Conservation (phyloP, 2,113 vertebrate species). For the Muscicapa adusta region DNA sequence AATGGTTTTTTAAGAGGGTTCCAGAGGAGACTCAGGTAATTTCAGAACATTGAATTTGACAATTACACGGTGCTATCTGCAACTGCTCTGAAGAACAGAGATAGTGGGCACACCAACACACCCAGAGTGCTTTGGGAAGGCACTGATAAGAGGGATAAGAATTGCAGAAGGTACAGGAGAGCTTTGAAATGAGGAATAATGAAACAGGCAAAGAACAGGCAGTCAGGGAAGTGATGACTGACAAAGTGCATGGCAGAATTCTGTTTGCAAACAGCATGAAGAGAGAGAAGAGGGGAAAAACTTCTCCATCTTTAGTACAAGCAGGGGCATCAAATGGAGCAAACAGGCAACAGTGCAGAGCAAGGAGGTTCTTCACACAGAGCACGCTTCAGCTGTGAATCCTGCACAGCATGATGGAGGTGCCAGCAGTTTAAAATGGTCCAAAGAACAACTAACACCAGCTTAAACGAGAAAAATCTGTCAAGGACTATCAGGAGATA, state of each 20-base stretch:
- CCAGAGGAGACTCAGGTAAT: slow-evolving; percentile 21
- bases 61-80: background rate
- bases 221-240: background rate
- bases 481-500: background rate
- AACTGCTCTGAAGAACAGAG: background rate
- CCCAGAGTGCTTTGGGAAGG: background rate
- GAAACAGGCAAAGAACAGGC: background rate
- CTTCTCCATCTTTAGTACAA: background rate
- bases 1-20: background rate
- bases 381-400: background rate
- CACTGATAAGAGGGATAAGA: background rate
- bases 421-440: background rate
- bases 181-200: background rate
- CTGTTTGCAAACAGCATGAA: background rate
- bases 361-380: background rate
- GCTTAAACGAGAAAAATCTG: background rate
- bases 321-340: background rate
- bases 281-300: background rate
- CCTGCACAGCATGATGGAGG: background rate
- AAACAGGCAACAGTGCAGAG: background rate
- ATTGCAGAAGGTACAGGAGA: background rate
- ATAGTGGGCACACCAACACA: background rate
- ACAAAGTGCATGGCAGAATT: background rate
- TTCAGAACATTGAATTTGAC: slow-evolving; percentile 8
- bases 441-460: background rate